Base-by-base conservation (phyloP, 2,797 vertebrate species). In the Cynopterus sphinx region DNA sequence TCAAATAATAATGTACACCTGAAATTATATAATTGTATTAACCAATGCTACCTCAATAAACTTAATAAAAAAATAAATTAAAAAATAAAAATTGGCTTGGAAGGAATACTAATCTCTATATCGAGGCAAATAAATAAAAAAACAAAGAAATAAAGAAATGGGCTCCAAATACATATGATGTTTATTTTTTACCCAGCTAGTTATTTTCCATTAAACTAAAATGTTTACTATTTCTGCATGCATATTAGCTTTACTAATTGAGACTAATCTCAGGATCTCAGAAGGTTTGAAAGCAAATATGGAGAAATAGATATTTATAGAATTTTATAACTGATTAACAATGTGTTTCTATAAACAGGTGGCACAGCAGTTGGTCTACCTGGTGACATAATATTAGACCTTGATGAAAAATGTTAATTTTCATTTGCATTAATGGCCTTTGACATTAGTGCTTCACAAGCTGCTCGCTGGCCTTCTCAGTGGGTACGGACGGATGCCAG, bases 351-450 rank as follows among this genome's bases (percentile, higher is more conserved):
- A 93, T 98, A 98, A 98, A 98, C 96, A 98, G 91, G 93, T 83
- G 95, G 97, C 98, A 78, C 96, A 98, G 97, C 87, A 94, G 98
- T 98, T 98, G 97, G 97, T 96, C 97, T 97, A 96, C 94, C 97
- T 97, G 95, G 95, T 74, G 97, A 94, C 46, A 93, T 91, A 68
- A 97, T 97, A 96, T 98, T 98, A 98, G 84, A 95, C 53, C 82
- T 96, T 98, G 97, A 98, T 98, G 97, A 98, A 98, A 98, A 98
- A 98, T 98, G 95, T 94, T 97, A 93, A 94, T 98, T 98, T 98
- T 98, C 74, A 90, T 98, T 98, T 97, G 94, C 87, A 51, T 94
- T 98, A 98, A 98, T 98, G 96, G 97, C 82, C 93, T 97, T 97
- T 98, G 98, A 97, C 95, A 83, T 96, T 93, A 97, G 85, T 22